Evolutionary conservation across 2,797 vertebrate species (phyloP), one percentile per base, ranked within the genome.

Genomic region (Limnodromus scolopaceus): DNA sequence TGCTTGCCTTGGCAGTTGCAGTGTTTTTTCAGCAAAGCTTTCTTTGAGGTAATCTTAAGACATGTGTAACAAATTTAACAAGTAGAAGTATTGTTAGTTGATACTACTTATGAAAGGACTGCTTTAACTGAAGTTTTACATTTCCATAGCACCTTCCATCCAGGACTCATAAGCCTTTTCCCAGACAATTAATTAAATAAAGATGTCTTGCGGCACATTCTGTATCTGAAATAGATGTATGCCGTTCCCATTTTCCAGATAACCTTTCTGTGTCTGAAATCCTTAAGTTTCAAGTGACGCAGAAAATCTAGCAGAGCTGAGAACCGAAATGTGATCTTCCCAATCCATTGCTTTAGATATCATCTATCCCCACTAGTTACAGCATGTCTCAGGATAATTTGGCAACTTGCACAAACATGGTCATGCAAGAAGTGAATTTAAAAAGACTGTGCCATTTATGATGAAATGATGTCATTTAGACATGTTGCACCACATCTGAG

Each of bases 401-500:
- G 92, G 84, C 51, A 92, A 86, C 93, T 71, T 86, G 93, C 91
- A 93, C 65, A 78, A 94, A 92, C 88, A 76, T 30, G 84, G 93
- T 84, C 92, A 60, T 91, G 72, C 86, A 92, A 94, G 81, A 94
- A 92, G 69, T 61, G 79, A 48, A 72, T 94, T 93, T 89, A 68
- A 96, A 94, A 91, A 92, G 84, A 66, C 91, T 83, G 81, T 10
- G 1, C 94, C 81, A 91, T 96, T 96, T 93, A 78, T 93, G 85
- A 92, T 95, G 91, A 89, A 95, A 77, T 97, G 81, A 97, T 92
- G 92, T 97, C 71, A 97, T 96, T 96, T 96, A 54, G 86, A 81
- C 95, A 89, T 96, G 96, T 96, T 97, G 88, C 92, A 95, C 93
- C 96, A 91, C 88, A 95, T 96, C 88, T 85, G 81, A 97, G 92